Conservation (phyloP, 2,888 invertebrate genomes). For the Sphaerophoria rueppellii region DNA sequence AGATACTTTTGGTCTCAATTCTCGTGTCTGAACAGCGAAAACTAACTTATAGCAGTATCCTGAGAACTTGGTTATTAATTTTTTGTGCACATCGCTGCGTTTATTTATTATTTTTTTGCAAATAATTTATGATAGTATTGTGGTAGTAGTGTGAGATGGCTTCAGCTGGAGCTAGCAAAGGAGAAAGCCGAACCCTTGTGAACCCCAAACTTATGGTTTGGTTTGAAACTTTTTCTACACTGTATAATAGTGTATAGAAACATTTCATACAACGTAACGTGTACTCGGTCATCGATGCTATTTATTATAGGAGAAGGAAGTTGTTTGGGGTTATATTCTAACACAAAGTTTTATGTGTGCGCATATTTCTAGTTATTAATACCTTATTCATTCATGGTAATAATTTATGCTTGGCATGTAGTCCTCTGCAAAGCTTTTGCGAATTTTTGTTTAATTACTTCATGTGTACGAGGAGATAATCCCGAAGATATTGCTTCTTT, state of each 20-base stretch:
- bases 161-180: neutral
- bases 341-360: neutral
- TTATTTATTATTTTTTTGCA: slow-evolving; percentile 62
- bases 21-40: slow-evolving; percentile 10
- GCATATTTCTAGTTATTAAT: slow-evolving; percentile 18
- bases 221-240: neutral
- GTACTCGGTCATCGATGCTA: too few species aligned
- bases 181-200: slow-evolving; percentile 14
- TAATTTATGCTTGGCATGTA: slow-evolving; percentile 34
- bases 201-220: slow-evolving; percentile 26
- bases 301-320: neutral
- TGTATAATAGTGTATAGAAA: neutral
- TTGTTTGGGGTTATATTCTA: neutral
- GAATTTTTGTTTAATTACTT: slow-evolving; percentile 40
- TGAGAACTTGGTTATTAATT: slow-evolving; percentile 20
- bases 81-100: slow-evolving; percentile 20
- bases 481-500: slow-evolving; percentile 32
- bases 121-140: slow-evolving; percentile 55
- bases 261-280: neutral
- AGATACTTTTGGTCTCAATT: slow-evolving; percentile 27
- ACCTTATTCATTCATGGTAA: slow-evolving; percentile 20
- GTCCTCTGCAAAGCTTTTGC: slow-evolving; percentile 22
- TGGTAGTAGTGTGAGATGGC: neutral
- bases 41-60: neutral
- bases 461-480: slow-evolving; percentile 20